Percentiles rank a stretch among this genome's conserved stretches.
These are phyloP conservation scores for Delia radicum DNA, from an alignment of 1,140 invertebrate genomes.

Conservation along the genomic window DNA sequence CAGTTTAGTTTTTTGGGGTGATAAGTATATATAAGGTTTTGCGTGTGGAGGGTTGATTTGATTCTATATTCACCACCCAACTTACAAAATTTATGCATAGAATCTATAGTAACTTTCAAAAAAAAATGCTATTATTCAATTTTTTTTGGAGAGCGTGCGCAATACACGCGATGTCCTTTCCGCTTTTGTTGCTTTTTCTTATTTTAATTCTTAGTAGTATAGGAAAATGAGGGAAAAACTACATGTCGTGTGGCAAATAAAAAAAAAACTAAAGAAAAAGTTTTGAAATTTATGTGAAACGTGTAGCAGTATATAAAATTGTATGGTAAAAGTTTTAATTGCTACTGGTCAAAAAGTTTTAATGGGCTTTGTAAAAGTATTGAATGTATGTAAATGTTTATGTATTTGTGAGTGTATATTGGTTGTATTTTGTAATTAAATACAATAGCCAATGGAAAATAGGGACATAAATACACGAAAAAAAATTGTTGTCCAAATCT, in stretches of 20 bases:
- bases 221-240: background rate
- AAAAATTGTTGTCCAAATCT: too few species aligned
- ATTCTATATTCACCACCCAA: background rate
- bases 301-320: conserved; percentile 46
- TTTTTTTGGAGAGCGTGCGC: conserved; percentile 33
- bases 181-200: conserved; percentile 36
- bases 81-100: too few species aligned
- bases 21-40: too few species aligned
- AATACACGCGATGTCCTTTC: conserved; percentile 54
- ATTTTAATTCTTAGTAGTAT: background rate
- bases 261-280: background rate
- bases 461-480: too few species aligned
- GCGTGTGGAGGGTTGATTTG: background rate
- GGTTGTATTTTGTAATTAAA: background rate
- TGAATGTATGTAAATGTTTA: background rate
- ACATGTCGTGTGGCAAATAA: background rate
- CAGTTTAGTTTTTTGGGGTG: too few species aligned
- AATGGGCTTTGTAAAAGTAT: conserved; percentile 14
- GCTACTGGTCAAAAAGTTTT: conserved; percentile 45
- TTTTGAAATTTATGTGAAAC: conserved; percentile 22
- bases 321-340: conserved; percentile 43
- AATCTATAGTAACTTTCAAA: background rate
- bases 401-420: background rate
- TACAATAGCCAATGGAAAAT: conserved; percentile 17
- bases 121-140: background rate